Evolutionary conservation across 2,888 invertebrate genomes (phyloP), one percentile per base, ranked within the genome.

Genomic region (Smittia aterrima): DNA sequence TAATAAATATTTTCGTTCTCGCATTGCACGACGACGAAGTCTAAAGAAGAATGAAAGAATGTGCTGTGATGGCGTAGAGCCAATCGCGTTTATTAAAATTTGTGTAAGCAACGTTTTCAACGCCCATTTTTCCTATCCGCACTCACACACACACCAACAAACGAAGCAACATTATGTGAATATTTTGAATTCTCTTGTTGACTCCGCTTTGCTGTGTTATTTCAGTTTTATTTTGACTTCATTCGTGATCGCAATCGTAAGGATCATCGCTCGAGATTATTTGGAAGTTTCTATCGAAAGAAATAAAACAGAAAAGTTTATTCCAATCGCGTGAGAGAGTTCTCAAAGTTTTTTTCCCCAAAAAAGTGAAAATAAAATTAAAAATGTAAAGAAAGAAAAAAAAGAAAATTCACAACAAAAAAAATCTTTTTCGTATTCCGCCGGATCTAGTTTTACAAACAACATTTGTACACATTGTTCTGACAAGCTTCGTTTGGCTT

Each of bases 211-310:
- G 24, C 7, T 38, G 38, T 58, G 58, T 22, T 66, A n/a, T 66
- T 66, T 68, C 68, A 68, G 68, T 68, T 68, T 68, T 47, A 68
- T 47, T 47, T 68, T 47, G 68, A 68, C 68, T 68, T 68, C 25
- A 40, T 68, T 68, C 68, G 68, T 68, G 68, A 68, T 47, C 68
- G 68, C 67, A 67, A 38, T 66, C 47, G 47, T 4, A 47, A 58
- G 58, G 58, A 58, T 58, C 58, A 22, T 4, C 58, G 20, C 22
- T 58, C 24, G 22, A 16, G 13, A 13, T 47, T 47, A n/a, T 58
- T 6, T n/a, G n/a, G n/a, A n/a, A n/a, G n/a, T 58, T 18, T 6
- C 7, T 7, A 18, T 58, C 58, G 58, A 58, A 9, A n/a, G 58
- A 22, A 58, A 58, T 9, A 18, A 47, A 53, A 11, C 4, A 53